These are phyloP conservation scores for Oscheius myriophilus DNA, from an alignment of 2,888 invertebrate genomes.

Conservation along the genomic window DNA sequence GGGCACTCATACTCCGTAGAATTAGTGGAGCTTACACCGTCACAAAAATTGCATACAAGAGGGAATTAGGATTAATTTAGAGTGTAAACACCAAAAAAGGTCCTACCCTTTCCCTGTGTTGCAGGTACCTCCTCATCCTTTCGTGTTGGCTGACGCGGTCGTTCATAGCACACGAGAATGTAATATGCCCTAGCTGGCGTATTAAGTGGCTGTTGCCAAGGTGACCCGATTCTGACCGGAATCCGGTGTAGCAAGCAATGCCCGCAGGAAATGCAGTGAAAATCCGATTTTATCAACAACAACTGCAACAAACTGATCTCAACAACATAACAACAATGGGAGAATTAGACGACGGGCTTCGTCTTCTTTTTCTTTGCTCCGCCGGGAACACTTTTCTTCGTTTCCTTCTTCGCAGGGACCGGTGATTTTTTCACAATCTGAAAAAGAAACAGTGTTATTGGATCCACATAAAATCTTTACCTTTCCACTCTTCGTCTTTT, in stretches of 20 bases:
- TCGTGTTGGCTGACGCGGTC: slow-evolving; percentile 23
- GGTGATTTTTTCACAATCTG: slow-evolving; percentile 8
- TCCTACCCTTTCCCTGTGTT: slow-evolving; percentile 24
- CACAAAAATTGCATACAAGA: no score
- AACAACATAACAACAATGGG: no score
- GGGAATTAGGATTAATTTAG: no score
- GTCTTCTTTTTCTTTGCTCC: no score
- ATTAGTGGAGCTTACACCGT: no score
- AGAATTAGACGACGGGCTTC: no score
- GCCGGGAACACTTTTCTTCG: not conserved
- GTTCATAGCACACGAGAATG: not conserved
- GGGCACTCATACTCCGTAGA: no score
- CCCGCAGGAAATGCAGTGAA: no score
- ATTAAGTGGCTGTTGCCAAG: not conserved
- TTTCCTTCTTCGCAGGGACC: not conserved
- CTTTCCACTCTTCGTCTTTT: slow-evolving; percentile 15
- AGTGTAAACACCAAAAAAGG: not conserved
- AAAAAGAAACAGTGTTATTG: not conserved
- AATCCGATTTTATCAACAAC: no score
- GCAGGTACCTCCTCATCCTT: slow-evolving; percentile 22
- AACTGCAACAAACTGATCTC: no score
- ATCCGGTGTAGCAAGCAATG: not conserved
- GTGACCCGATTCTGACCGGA: slow-evolving; percentile 7
- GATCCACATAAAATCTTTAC: not conserved
- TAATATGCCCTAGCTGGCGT: not conserved